A percentile compares a stretch with the other conserved stretches of the same genome.
Conservation (phyloP, 2,888 invertebrate genomes). For the Andrena fulva region DNA sequence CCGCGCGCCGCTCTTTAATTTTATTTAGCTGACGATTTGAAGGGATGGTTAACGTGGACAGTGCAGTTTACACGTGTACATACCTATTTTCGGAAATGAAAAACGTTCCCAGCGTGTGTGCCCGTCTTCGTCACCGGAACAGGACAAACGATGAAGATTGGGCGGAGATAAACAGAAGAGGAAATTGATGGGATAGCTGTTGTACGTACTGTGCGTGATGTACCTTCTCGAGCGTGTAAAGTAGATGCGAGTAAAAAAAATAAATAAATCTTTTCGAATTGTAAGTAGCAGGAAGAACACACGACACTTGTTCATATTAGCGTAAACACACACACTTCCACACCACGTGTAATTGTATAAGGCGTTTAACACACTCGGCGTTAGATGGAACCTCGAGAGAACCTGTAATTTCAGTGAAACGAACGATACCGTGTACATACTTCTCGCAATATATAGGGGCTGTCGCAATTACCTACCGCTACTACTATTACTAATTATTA, state of each 20-base stretch:
- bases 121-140: neutral
- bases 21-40: conserved; percentile 67
- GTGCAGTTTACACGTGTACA: conserved; percentile 69
- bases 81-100: conserved; percentile 69
- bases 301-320: conserved; percentile 65
- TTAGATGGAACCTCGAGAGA: conserved; percentile 27
- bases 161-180: conserved; percentile 1
- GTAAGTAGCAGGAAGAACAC: conserved; percentile 66
- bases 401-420: conserved; percentile 41
- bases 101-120: conserved; percentile 42
- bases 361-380: conserved; percentile 1
- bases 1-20: conserved; percentile 54
- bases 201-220: conserved; percentile 74
- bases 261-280: conserved; percentile 39
- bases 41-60: conserved; percentile 53
- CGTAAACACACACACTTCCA: conserved; percentile 37
- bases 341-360: conserved; percentile 36
- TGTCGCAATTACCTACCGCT: conserved; percentile 61
- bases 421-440: conserved; percentile 55
- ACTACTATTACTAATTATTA: conserved; percentile 36
- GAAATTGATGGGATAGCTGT: conserved; percentile 6
- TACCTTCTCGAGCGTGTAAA: conserved; percentile 67
- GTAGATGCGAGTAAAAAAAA: conserved; percentile 39
- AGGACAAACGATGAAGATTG: neutral
- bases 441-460: conserved; percentile 55